Percentiles rank a stretch among this genome's conserved stretches.
Evolutionary conservation across 2,113 vertebrate species (phyloP).

Genomic region (Mesoclemmys tuberculata): DNA sequence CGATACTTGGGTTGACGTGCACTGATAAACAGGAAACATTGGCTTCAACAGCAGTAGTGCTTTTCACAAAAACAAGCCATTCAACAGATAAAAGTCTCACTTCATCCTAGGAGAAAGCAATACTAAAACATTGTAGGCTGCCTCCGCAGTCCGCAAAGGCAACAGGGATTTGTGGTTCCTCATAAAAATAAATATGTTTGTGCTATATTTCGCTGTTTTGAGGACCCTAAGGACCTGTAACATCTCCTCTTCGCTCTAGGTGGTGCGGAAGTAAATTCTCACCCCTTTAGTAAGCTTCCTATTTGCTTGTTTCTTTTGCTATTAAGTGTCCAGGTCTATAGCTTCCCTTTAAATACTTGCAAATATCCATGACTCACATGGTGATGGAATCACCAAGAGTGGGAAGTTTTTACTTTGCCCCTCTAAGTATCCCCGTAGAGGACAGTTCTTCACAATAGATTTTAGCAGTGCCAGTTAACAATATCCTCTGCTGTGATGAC

Average conservation of each 20-base stretch:
- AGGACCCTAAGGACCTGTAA: background rate
- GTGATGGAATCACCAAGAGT: too few species aligned
- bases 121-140: background rate
- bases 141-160: background rate
- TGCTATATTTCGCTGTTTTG: background rate
- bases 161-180: background rate
- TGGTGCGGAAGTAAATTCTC: background rate
- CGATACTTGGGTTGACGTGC: background rate
- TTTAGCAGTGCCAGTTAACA: background rate
- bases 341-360: background rate
- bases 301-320: background rate
- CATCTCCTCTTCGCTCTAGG: background rate
- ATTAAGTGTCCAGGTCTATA: too few species aligned
- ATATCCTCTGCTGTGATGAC: background rate
- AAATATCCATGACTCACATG: background rate
- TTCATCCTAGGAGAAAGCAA: background rate
- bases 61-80: background rate
- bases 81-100: background rate
- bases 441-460: background rate
- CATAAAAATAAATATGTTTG: background rate
- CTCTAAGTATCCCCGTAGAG: background rate
- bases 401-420: background rate
- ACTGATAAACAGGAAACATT: background rate
- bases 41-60: background rate
- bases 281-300: background rate